These are phyloP conservation scores for Mnemiopsis leidyi DNA, from an alignment of 37 sponge, comb jelly and placozoan genomes.

Conservation along the genomic window DNA sequence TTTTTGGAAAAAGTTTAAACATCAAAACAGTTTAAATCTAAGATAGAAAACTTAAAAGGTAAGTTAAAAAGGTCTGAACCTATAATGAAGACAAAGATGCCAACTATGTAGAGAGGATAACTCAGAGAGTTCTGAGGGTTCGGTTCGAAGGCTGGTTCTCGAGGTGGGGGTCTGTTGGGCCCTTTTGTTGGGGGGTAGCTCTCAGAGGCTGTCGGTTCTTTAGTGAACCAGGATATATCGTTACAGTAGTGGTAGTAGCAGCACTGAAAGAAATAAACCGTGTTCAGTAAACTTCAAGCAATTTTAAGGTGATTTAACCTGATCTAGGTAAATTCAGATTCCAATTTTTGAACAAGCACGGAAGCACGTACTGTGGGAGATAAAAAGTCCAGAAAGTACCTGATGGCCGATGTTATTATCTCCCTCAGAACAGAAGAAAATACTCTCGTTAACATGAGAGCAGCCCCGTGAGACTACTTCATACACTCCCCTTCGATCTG, in stretches of 20 bases:
- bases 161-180: neutral
- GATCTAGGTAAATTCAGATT: no score
- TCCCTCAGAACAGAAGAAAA: neutral
- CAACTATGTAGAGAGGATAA: constrained; percentile 53
- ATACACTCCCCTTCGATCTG: neutral
- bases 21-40: no score
- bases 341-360: no score
- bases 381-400: no score
- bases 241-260: neutral
- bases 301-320: no score
- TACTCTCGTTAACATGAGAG: neutral
- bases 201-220: neutral
- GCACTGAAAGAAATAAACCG: neutral
- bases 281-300: no score
- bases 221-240: neutral
- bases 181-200: neutral
- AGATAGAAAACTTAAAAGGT: no score
- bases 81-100: constrained; percentile 37
- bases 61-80: no score
- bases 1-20: no score
- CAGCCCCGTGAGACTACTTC: neutral
- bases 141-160: neutral
- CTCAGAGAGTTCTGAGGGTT: neutral
- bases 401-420: neutral
- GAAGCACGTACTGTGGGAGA: no score